Conservation (phyloP, 2,113 vertebrate genomes). For the Bos javanicus region DNA sequence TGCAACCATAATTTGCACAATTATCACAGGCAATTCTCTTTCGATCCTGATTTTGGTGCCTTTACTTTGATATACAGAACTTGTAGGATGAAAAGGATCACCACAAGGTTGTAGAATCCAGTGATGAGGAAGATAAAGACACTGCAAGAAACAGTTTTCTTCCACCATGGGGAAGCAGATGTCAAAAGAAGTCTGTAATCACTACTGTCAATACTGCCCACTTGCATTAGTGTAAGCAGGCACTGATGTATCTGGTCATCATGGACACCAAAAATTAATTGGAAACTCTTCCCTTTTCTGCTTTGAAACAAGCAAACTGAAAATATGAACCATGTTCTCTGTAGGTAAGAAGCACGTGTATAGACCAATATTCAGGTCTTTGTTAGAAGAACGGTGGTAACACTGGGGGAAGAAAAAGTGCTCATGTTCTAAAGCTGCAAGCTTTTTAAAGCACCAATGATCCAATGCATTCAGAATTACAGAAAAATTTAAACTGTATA, state of each 20-base stretch:
- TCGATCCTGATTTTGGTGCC: background rate
- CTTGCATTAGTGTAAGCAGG: background rate
- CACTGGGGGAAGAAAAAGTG: background rate
- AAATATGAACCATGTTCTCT: conserved; percentile 53
- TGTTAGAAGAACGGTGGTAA: background rate
- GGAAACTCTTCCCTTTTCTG: background rate
- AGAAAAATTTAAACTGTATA: background rate
- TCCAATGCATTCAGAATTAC: background rate
- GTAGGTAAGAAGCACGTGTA: conserved; percentile 24
- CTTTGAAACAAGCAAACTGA: background rate
- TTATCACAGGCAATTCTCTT: background rate
- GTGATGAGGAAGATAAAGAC: background rate
- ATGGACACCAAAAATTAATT: background rate
- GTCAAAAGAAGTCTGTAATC: background rate
- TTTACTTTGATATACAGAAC: background rate
- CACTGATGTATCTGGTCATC: background rate
- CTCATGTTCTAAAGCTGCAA: background rate
- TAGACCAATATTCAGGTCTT: background rate
- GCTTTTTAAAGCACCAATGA: conserved; percentile 15
- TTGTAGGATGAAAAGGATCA: background rate
- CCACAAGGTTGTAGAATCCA: background rate
- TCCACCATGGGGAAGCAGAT: background rate
- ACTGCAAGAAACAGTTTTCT: background rate
- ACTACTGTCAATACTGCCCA: background rate
- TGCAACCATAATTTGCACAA: background rate